Conservation (phyloP, 2,113 vertebrate species). For the Gymnarchus niloticus region DNA sequence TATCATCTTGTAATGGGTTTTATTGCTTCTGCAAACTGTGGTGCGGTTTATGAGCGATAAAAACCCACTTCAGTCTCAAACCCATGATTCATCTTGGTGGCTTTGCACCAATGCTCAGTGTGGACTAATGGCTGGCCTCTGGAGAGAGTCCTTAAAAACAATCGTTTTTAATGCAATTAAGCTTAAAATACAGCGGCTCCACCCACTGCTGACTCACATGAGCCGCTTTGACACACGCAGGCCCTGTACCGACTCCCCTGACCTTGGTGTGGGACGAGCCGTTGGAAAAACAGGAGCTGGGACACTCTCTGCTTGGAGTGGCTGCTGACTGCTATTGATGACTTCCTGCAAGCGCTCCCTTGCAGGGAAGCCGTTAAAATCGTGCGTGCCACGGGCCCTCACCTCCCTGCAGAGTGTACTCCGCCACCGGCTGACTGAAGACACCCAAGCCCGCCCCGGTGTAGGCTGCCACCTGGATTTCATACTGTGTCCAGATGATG, state of each 20-base stretch:
- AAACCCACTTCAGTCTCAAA: slow-evolving; percentile 19
- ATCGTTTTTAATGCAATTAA: slow-evolving; percentile 36
- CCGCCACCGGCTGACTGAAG: slow-evolving; percentile 80
- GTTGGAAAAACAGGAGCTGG: slow-evolving; percentile 14
- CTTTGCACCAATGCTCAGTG: neutral
- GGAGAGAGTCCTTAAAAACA: slow-evolving; percentile 18
- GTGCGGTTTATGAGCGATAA: slow-evolving; percentile 29
- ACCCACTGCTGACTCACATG: neutral
- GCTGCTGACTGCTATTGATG: neutral
- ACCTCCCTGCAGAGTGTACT: slow-evolving; percentile 96
- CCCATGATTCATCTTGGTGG: neutral
- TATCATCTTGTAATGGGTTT: slow-evolving; percentile 33
- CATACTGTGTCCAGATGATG: slow-evolving; percentile 97
- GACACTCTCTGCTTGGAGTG: neutral
- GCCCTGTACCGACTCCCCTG: neutral
- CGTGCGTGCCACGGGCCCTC: slow-evolving; percentile 38
- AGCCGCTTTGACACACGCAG: neutral
- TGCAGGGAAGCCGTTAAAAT: neutral
- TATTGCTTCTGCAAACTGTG: slow-evolving; percentile 22
- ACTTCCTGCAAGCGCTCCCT: neutral
- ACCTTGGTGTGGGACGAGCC: neutral
- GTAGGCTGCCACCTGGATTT: slow-evolving; percentile 95
- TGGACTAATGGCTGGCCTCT: neutral
- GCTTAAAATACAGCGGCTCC: neutral
- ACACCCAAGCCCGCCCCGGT: slow-evolving; percentile 83